Evolutionary conservation across 2,797 vertebrate species (phyloP), one percentile per base, ranked within the genome.

Genomic region (Ptychobarbus kaznakovi): DNA sequence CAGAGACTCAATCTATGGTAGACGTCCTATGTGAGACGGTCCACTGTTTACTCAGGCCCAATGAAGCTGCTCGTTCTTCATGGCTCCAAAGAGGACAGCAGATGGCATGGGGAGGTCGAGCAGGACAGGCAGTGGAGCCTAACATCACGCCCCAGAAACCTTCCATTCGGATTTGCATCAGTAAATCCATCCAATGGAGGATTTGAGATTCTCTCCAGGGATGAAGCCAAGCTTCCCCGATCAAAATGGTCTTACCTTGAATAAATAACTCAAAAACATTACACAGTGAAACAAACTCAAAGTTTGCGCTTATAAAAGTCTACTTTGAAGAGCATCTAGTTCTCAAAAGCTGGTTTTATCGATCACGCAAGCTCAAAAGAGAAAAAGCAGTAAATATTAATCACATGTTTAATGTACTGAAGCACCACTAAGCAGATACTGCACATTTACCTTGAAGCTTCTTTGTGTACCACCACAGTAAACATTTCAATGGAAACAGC

Each of bases 131-230:
- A 90, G 84, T 80, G 86, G 87, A 92, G 86, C 87, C 72, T 91
- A 89, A 85, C 91, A 90, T 86, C 80, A 75, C 49, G 87, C 88
- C 90, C 84, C 77, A 92, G 89, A 92, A 90, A 89, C 87, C 87
- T 90, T 91, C 82, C 56, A 79, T 86, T 87, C 85, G 84, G 82
- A 87, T 87, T 80, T 80, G 69, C 56, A 70, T 89, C 15, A 72
- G 88, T 91, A 90, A 89, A 91, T 87, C 84, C 89, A 87, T 83
- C 88, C 91, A 65, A 85, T 25, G 10, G 16, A 78, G 28, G 83
- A 72, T 85, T 80, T 80, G 38, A 22, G 68, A 73, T 22, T 85
- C 32, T 38, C 51, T 85, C 28, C 11, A 80, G 68, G 66, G 56
- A 70, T 58, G 22, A 32, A 79, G 32, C 58, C 22, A 40, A 72